These are phyloP conservation scores for Polyergus mexicanus DNA, from an alignment of 1,140 invertebrate genomes.

Conservation along the genomic window DNA sequence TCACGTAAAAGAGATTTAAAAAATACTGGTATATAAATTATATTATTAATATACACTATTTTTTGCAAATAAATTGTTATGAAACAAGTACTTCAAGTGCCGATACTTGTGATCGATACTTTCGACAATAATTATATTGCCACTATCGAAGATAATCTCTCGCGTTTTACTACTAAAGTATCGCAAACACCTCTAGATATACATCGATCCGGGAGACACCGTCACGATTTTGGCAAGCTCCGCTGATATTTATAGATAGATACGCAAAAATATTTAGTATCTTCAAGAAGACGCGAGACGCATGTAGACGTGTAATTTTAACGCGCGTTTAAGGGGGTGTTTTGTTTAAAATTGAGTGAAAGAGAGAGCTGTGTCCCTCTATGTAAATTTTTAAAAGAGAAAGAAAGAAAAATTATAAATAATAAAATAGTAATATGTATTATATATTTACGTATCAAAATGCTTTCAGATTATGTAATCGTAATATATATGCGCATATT, in stretches of 20 bases:
- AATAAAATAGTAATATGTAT: background rate
- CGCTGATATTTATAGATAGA: constrained; percentile 59
- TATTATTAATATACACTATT: background rate
- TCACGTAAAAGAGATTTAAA: background rate
- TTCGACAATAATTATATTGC: background rate
- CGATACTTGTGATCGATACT: no score
- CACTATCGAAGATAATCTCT: background rate
- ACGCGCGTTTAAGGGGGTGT: background rate
- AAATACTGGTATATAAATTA: background rate
- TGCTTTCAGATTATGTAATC: no score
- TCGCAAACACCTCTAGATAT: constrained; percentile 34
- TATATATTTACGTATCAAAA: background rate
- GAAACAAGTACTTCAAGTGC: background rate
- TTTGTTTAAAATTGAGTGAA: background rate
- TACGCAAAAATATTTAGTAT: constrained; percentile 54
- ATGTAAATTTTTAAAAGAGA: background rate
- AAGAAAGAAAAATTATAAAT: background rate
- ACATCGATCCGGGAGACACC: constrained; percentile 56
- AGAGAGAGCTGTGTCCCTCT: background rate
- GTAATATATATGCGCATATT: no score
- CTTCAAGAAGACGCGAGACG: constrained; percentile 21
- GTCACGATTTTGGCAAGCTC: constrained; percentile 52
- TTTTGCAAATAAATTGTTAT: background rate
- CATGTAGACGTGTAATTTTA: background rate
- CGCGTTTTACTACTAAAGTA: background rate